phyloP scores from a whole-genome alignment of 2,113 vertebrate species.

The Pogona vitticeps region DNA sequence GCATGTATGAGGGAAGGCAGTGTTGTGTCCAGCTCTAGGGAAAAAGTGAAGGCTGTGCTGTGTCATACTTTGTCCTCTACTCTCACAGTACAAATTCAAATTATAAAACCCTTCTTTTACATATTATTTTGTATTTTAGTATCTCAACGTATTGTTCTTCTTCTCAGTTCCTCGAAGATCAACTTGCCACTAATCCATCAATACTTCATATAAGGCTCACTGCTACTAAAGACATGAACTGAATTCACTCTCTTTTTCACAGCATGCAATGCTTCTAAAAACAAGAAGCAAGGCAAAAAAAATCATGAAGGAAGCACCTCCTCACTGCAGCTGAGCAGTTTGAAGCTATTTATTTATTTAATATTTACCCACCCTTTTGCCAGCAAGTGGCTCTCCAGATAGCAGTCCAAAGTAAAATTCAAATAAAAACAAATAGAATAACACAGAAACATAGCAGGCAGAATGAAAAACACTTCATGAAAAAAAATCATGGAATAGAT shows the following conservation, averaged over 20 bases:
- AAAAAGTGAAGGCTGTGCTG: too few relatives aligned
- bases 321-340: neutral
- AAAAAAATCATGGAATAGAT: too few relatives aligned
- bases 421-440: too few relatives aligned
- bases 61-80: too few relatives aligned
- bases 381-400: too few relatives aligned
- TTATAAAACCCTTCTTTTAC: neutral
- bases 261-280: neutral
- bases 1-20: too few relatives aligned
- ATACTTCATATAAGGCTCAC: neutral
- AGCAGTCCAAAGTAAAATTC: too few relatives aligned
- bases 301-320: neutral
- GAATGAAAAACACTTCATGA: too few relatives aligned
- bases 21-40: too few relatives aligned
- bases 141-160: conserved; percentile 27
- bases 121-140: conserved; percentile 36
- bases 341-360: neutral
- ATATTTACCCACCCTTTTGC: too few relatives aligned
- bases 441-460: too few relatives aligned
- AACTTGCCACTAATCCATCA: neutral
- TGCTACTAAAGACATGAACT: neutral
- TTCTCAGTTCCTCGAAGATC: conserved; percentile 17
- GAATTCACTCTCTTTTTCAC: neutral
- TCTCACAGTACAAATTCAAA: neutral
- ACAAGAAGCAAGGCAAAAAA: neutral